Base-by-base conservation (phyloP, 2,797 vertebrate genomes). In the Sebastes reedi region DNA sequence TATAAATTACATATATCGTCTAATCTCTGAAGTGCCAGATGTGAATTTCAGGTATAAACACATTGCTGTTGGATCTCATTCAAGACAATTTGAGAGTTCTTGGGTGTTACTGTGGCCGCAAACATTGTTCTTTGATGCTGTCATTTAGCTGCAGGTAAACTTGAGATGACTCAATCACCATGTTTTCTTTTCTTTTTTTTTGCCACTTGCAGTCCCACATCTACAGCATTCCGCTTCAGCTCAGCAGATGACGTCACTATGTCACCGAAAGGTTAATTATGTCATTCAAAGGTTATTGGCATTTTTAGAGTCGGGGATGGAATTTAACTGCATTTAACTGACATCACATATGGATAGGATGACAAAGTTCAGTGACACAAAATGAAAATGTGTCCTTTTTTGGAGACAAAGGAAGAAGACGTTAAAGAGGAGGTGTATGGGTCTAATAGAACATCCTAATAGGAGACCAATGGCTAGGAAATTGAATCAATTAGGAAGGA, bases 401-500 rank as follows among this genome's bases (percentile, higher is more conserved):
- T 60, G 64, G 60, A 70, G 56, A 80, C 76, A 69, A 87, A 89
- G 58, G 76, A 82, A 55, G 66, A n/a, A 58, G 67, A 68, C 50
- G 50, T 65, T 46, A 36, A 55, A 68, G 79, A 73, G 55, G 78
- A 82, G 71, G 71, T 29, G 80, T 29, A 83, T n/a, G 65, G 55
- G 65, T 77, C 87, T 85, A 84, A 91, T 83, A 79, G 87, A 87
- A 85, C 89, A 90, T 85, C 87, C 92, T 94, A 93, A 95, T 92
- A 84, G 91, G 90, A 85, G 89, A 71, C 92, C 91, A 88, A 80
- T 92, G 93, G 92, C 70, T 77, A 25, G 91, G 89, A 95, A 95
- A 96, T 94, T 95, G 91, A 94, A 95, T 95, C 93, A 94, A 90
- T 95, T 94, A 95, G 94, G 93, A 95, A 95, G 91, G 80, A 69